Conservation (phyloP, 2,888 invertebrate genomes). For the Caenorhabditis wallacei region DNA sequence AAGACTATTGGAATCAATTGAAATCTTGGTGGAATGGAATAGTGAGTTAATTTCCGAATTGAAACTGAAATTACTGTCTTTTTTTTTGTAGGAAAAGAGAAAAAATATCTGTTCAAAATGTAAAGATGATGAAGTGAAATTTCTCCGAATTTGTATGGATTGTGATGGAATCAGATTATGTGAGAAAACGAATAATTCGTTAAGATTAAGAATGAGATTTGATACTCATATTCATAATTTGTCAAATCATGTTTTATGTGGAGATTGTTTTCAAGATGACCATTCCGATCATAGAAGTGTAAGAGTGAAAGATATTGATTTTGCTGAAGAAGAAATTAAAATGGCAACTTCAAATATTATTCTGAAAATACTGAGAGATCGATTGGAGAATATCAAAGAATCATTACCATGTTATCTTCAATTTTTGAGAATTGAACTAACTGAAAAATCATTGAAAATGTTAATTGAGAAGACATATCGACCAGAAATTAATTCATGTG, state of each 20-base stretch:
- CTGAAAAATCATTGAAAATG: not conserved
- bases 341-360: not conserved
- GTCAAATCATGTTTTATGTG: not conserved
- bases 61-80: no score
- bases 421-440: not conserved
- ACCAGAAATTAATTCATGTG: not conserved
- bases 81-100: not conserved
- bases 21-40: slow-evolving; percentile 17
- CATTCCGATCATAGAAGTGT: not conserved
- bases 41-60: not conserved
- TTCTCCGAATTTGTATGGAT: not conserved
- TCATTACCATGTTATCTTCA: not conserved
- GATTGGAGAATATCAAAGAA: not conserved
- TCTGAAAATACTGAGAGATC: not conserved
- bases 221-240: not conserved
- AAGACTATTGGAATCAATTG: not conserved
- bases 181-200: not conserved
- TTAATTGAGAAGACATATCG: not conserved
- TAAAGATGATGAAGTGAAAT: not conserved
- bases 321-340: not conserved
- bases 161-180: not conserved
- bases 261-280: not conserved
- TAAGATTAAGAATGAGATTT: not conserved
- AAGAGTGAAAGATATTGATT: not conserved
- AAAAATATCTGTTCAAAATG: not conserved